These are phyloP conservation scores for Arctia plantaginis DNA, from an alignment of 2,888 invertebrate genomes.

Conservation along the genomic window DNA sequence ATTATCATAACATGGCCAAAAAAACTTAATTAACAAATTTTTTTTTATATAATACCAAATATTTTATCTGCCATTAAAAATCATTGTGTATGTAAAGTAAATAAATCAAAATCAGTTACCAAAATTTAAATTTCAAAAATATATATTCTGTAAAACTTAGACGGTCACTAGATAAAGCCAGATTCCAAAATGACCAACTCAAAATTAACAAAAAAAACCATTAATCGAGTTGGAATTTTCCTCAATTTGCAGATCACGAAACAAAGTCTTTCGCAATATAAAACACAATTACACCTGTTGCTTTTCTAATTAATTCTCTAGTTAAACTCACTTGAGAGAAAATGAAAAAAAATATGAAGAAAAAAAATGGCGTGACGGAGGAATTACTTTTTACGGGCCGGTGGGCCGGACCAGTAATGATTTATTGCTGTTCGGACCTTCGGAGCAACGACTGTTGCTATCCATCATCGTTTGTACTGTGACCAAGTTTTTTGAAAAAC, in stretches of 20 bases:
- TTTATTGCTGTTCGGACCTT: conserved; percentile 69
- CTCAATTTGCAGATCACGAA: conserved; percentile 26
- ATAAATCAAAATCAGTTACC: background rate
- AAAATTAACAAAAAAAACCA: conserved; percentile 12
- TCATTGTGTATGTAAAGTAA: too few species aligned
- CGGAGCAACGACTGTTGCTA: conserved; percentile 57
- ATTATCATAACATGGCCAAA: too few species aligned
- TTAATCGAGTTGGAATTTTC: conserved; percentile 20
- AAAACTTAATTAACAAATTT: too few species aligned
- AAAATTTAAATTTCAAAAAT: background rate
- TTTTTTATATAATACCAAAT: too few species aligned
- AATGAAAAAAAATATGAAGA: conserved; percentile 41
- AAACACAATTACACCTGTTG: conserved; percentile 55
- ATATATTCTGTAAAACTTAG: background rate
- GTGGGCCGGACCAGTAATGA: conserved; percentile 59
- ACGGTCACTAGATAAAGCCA: background rate
- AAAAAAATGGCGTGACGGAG: conserved; percentile 54
- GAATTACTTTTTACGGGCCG: conserved; percentile 68
- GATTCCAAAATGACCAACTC: conserved; percentile 2
- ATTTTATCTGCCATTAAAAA: too few species aligned
- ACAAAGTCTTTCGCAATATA: conserved; percentile 31
- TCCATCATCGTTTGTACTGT: conserved; percentile 67
- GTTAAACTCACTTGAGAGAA: conserved; percentile 48
- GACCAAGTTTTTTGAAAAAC: conserved; percentile 38
- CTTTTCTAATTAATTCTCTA: conserved; percentile 58